Base-by-base conservation (phyloP, 2,113 vertebrate species). In the Trogon melanurus region DNA sequence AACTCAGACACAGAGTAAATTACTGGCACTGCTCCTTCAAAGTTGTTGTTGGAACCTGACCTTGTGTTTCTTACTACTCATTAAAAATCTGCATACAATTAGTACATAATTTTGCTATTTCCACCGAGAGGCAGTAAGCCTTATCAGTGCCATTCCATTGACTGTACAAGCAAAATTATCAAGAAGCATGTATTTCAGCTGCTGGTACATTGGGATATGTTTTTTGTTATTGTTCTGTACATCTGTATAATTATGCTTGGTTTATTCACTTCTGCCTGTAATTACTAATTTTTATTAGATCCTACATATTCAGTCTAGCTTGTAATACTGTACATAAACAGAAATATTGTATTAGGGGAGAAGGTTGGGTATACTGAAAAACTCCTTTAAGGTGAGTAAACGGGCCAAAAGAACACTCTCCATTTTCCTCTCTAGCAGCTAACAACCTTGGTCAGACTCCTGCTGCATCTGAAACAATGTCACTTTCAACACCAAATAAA, bases 111-210 rank as follows among this genome's bases (percentile, higher is more conserved):
- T 91, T 71, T 30, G 45, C 60, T 82, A 25, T 73, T 88, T 88
- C 78, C 88, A 78, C 38, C 53, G 69, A 88, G 79, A 93, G 51
- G 56, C 41, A 50, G 10, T 47, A 88, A 89, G 74, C 60, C 67
- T 96, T 93, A 88, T 91, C 82, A 29, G 34, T 67, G 64, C 67
- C 47, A 83, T 88, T 83, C 67, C 79, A 88, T 32, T 95, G 88
- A 93, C 51, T 83, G 26, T 54, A 62, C 25, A 74, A 80, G 44
- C 54, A 74, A 69, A 89, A 72, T 85, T 80, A 95, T 70, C 67
- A 80, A 25, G 71, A 91, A 60, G 58, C 36, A 48, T 56, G 17
- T 70, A 58, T 89, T 93, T 91, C 75, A 89, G 66, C 45, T 70
- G 27, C 2, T 3, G n/a, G 41, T 56, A 88, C 25, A 56, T 25